Base-by-base conservation (phyloP, 2,797 vertebrate genomes). In the Centropyge bicolor region DNA sequence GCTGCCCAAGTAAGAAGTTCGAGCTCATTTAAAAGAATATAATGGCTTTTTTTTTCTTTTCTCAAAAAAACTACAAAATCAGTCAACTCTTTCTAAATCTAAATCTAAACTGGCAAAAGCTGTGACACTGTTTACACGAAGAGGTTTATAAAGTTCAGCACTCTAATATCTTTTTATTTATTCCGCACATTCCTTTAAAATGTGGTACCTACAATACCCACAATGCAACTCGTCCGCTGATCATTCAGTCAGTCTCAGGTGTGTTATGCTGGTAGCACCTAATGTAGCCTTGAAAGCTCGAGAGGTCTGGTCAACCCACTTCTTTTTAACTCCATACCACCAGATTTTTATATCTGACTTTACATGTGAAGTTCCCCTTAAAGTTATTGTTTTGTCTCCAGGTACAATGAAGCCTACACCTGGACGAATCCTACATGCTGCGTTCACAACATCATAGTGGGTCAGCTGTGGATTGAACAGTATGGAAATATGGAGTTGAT, bases 401-500 rank as follows among this genome's bases (percentile, higher is more conserved):
- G 98, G 81, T 92, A 97, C 88, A 96, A 94, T 1, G 98, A 99
- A 93, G 96, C 97, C 6, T 99, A 99, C 80, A 99, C 98, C 0
- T 99, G 98, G 98, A 98, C 97, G 80, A 99, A 99, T 76, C 98
- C 98, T 20, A 99, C 97, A 0, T 99, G 98, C 88, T 99, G 98
- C 60, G 97, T 99, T 62, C 98, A 99, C 89, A 99, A 99, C 88
- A 99, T 99, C 78, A 99, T 99, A 1, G 97, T 99, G 78, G 98
- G 98, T 20, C 98, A 98, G 87, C 96, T 99, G 81, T 99, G 98
- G 98, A 99, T 99, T 14, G 98, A 99, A 88, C 98, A 99, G 84
- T 99, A 99, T 22, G 98, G 98, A 87, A 98, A 94, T 0, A 92
- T 99, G 91, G 98, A 99, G 89, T 95, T 99, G 89, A 94, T 96